These are phyloP conservation scores for Cichlasoma orientale DNA, from an alignment of 2,797 vertebrate species.

Conservation along the genomic window DNA sequence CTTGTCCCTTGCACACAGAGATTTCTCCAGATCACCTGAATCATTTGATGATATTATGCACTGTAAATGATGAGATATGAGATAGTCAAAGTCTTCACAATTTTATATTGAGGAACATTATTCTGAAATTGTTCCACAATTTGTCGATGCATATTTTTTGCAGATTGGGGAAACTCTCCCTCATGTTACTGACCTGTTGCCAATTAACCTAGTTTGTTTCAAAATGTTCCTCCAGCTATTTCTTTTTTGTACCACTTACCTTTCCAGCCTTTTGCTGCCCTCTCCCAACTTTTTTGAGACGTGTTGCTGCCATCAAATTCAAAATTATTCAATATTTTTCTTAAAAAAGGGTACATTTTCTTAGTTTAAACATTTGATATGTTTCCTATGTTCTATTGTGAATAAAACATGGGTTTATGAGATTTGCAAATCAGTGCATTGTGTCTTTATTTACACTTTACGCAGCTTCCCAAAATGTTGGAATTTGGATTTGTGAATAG, in stretches of 20 bases:
- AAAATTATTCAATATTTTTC: background rate
- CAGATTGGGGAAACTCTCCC: no score
- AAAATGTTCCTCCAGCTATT: background rate
- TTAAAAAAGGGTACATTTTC: background rate
- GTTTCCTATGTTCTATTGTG: background rate
- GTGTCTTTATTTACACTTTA: background rate
- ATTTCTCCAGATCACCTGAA: no score
- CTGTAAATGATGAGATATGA: background rate
- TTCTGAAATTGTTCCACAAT: no score
- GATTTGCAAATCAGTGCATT: background rate
- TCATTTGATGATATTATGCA: background rate
- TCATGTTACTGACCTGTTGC: background rate
- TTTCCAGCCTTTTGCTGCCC: no score
- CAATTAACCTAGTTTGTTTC: background rate
- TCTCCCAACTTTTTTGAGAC: no score
- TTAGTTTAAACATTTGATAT: background rate
- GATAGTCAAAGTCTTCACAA: background rate
- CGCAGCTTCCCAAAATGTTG: background rate
- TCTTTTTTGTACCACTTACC: background rate
- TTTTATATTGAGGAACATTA: background rate
- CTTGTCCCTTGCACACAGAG: no score
- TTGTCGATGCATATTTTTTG: no score
- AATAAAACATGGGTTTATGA: background rate
- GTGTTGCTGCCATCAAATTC: no score
- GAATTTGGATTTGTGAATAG: background rate